Base-by-base conservation (phyloP, 2,888 invertebrate genomes). In the Drosophila pseudotalamancana region DNA sequence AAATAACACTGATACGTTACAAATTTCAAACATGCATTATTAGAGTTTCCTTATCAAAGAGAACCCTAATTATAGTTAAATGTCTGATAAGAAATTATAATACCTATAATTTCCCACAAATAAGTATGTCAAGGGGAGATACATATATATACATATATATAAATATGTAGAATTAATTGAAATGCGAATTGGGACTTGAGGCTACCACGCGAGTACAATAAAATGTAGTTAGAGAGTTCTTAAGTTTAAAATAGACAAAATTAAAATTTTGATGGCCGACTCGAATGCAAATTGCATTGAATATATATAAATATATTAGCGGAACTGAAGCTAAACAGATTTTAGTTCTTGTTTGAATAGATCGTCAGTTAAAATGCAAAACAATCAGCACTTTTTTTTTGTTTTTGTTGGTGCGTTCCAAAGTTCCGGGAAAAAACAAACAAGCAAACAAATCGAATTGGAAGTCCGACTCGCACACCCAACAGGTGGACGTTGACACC, bases 281-380 rank as follows among this genome's bases (percentile, higher is more conserved):
- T 39, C 25, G 48, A 49, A 72, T 69, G 31, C 55, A 53, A 69
- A 69, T 72, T 48, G 32, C 4, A 29, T 29, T 27, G 43, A 12
- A 37, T 29, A 35, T 51, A 35, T 19, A n/a, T 18, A 21, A 12
- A 3, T n/a, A n/a, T n/a, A n/a, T n/a, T n/a, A n/a, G 9, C 8
- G 3, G 29, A 14, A 6, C n/a, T 27, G 23, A 37, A 46, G 16
- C 35, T 0, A 16, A 29, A 9, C 40, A 21, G 19, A 5, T 21
- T 21, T 9, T 8, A 11, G 11, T 23, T 39, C 9, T 8, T 12
- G 11, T 31, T 11, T 21, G 18, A 27, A n/a, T 6, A 5, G 6
- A 29, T n/a, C 27, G 43, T 27, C 43, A 43, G 25, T 25, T 25
- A 25, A 25, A 8, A 25, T n/a, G 25, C 2, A 25, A 25, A 25